Conservation (phyloP, 2,888 invertebrate species). For the Phortica okadai region DNA sequence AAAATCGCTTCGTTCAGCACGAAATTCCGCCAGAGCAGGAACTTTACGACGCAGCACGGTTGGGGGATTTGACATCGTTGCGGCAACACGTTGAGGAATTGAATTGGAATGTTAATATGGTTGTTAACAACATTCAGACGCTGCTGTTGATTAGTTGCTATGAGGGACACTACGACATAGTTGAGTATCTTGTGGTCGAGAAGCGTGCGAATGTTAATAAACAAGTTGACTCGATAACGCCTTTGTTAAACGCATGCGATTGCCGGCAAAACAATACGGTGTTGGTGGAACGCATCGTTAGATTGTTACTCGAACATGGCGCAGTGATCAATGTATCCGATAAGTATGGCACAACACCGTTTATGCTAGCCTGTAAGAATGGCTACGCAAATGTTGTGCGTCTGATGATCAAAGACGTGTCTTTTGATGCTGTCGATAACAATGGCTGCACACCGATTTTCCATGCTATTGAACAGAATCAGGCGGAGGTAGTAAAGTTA, state of each 20-base stretch:
- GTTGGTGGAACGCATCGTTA: constrained; percentile 60
- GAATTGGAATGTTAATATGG: constrained; percentile 53
- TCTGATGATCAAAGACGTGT: constrained; percentile 64
- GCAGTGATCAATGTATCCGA: constrained; percentile 72
- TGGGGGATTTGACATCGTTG: constrained; percentile 59
- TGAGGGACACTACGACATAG: constrained; percentile 65
- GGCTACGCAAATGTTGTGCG: constrained; percentile 67
- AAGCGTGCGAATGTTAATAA: constrained; percentile 66
- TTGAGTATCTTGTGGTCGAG: constrained; percentile 62
- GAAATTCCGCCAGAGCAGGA: constrained; percentile 50
- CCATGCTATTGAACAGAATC: constrained; percentile 75
- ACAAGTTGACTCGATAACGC: constrained; percentile 68
- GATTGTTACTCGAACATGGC: constrained; percentile 62
- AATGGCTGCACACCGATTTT: constrained; percentile 73
- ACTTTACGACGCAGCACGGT: constrained; percentile 56
- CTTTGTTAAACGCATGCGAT: constrained; percentile 71
- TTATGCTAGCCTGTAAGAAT: constrained; percentile 73
- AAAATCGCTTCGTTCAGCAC: background rate
- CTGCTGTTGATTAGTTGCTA: constrained; percentile 67
- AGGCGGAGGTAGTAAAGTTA: constrained; percentile 67
- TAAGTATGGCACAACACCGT: constrained; percentile 73
- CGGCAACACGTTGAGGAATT: constrained; percentile 55
- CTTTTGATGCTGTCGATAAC: constrained; percentile 72
- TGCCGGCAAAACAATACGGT: constrained; percentile 45
- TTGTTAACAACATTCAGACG: constrained; percentile 56